A percentile compares a stretch with the other conserved stretches of the same genome.
phyloP scores from a whole-genome alignment of 35 echinoderm and acorn worm species.

The Ophiothrix spiculata region DNA sequence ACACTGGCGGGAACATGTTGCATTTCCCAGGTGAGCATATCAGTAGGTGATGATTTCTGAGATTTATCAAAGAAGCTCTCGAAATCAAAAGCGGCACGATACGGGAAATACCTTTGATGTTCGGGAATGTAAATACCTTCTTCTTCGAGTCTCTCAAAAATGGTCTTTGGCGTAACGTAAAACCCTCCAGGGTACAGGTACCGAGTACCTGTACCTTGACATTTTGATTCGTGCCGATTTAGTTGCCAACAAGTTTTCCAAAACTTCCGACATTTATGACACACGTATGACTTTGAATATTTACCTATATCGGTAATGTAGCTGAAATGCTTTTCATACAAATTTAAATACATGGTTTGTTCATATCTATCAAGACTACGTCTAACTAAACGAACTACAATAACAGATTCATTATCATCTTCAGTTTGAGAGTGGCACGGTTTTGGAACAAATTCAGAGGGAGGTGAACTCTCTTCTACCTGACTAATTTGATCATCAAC shows the following conservation, averaged over 20 bases:
- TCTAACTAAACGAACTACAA: neutral
- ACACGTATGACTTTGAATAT: neutral
- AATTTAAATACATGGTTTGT: neutral
- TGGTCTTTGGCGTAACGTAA: conserved; percentile 6
- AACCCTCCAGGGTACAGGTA: neutral
- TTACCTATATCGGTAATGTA: neutral
- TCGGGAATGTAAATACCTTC: neutral
- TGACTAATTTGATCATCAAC: neutral
- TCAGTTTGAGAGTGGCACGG: no score
- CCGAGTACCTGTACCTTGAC: neutral
- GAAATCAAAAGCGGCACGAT: neutral
- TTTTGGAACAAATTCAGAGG: no score
- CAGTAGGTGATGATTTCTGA: no score
- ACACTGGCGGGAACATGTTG: conserved; percentile 21
- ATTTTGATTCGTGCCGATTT: neutral
- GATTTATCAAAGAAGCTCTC: no score
- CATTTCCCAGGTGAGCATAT: no score
- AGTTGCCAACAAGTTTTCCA: neutral
- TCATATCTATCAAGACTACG: neutral
- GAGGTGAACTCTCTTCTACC: neutral
- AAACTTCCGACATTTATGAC: neutral
- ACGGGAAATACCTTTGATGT: neutral
- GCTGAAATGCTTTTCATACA: neutral
- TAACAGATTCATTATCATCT: neutral
- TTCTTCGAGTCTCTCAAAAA: no score